Evolutionary conservation across 2,797 vertebrate species (phyloP).

Genomic region (Onychomys torridus): DNA sequence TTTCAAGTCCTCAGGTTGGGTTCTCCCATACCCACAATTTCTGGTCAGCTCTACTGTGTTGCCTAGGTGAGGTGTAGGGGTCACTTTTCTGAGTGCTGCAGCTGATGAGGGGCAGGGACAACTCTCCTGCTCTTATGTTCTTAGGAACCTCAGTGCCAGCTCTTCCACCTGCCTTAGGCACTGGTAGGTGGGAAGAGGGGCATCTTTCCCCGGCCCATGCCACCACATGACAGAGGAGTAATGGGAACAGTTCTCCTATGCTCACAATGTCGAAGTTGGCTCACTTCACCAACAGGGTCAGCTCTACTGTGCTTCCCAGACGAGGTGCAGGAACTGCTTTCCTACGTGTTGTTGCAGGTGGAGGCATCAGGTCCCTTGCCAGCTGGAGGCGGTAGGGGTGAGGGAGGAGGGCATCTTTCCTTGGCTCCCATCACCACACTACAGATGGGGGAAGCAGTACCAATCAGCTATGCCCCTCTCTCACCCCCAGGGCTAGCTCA

Average conservation of each 20-base stretch:
- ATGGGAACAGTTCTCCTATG: too few relatives aligned
- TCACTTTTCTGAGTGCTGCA: background rate
- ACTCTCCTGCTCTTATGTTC: too few relatives aligned
- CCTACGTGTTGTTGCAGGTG: background rate
- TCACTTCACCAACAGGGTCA: background rate
- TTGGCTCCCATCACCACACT: background rate
- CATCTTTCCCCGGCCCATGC: too few relatives aligned
- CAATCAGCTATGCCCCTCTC: background rate
- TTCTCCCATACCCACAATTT: too few relatives aligned
- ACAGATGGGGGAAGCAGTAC: background rate
- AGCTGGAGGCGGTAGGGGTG: background rate
- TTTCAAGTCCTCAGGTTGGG: too few relatives aligned
- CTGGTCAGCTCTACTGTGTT: background rate
- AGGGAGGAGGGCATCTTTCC: background rate
- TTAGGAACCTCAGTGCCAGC: too few relatives aligned
- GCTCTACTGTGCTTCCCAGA: background rate
- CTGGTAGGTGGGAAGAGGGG: rapidly evolving
- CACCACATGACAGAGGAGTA: too few relatives aligned
- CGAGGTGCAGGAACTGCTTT: background rate
- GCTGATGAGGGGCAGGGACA: background rate
- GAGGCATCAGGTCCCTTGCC: background rate
- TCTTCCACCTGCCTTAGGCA: too few relatives aligned
- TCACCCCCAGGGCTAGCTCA: background rate
- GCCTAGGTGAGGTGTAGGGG: background rate
- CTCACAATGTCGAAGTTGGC: background rate